Base-by-base conservation (phyloP, 2,888 invertebrate genomes). In the Furcula furcula region DNA sequence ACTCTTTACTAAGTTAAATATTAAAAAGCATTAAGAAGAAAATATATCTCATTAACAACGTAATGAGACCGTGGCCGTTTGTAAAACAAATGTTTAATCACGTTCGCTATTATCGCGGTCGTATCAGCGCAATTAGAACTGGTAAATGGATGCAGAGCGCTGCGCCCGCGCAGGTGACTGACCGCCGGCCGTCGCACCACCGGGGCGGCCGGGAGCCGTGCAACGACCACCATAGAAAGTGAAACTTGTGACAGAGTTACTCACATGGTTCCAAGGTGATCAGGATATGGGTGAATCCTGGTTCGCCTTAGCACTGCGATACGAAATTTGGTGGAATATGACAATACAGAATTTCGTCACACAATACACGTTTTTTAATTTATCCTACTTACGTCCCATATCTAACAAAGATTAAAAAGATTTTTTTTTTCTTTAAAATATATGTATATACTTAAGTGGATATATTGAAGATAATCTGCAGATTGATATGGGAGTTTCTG, bases 181-280 rank as follows among this genome's bases (percentile, higher is more conserved):
- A 26, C 26, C 18, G 21, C 6, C 15, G 16, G 26, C 31, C 25
- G 22, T 14, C 15, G 11, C 11, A n/a, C 15, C 14, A 7, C 16
- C 21, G 10, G 10, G 16, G 16, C 16, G 7, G 10, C 12, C 5
- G 7, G 13, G 1, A 19, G 29, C 35, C 38, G n/a, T n/a, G n/a
- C n/a, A n/a, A n/a, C 33, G 41, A 13, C 34, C 34, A 31, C 36
- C 43, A 29, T 40, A 39, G 58, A 56, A 58, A 56, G 59, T 56
- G 59, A 56, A 58, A 55, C 23, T 36, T 26, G 30, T 31, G 46
- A 37, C 55, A 26, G 14, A 26, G 26, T 26, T 14, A 5, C 7
- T 1, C 4, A 7, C 11, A 11, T 23, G 23, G 12, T 23, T 7
- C 7, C 23, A 12, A 12, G 12, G 3, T 12, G 12, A n/a, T n/a